Percentiles rank a stretch among this genome's conserved stretches.
These are phyloP conservation scores for Drosophila eohydei DNA, from an alignment of 2,888 invertebrate species.

Conservation along the genomic window DNA sequence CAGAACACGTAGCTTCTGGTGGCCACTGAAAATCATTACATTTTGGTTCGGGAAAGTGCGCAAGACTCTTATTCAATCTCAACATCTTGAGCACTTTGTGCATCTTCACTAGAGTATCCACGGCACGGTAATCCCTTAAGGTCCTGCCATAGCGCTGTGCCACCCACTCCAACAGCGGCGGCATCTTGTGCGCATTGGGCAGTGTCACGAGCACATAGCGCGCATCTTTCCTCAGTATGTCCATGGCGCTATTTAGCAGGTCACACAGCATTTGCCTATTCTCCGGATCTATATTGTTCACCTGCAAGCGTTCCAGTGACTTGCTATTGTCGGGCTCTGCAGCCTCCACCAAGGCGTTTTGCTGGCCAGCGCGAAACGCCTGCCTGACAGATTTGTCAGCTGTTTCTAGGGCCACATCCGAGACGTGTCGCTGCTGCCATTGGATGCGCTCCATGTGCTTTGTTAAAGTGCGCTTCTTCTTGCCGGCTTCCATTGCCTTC, in stretches of 20 bases:
- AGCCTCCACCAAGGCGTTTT: no score
- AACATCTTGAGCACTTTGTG: slow-evolving; percentile 18
- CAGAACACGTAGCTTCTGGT: not conserved
- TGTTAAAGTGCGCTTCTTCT: not conserved
- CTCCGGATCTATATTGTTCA: slow-evolving; percentile 60
- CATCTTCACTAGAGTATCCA: no score
- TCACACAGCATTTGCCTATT: slow-evolving; percentile 41
- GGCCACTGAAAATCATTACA: not conserved
- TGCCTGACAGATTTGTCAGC: slow-evolving; percentile 24
- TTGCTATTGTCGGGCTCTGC: not conserved
- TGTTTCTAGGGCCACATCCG: not conserved
- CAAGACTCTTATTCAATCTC: rapidly evolving
- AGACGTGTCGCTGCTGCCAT: not conserved
- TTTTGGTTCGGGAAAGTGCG: not conserved
- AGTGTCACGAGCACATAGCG: slow-evolving; percentile 73
- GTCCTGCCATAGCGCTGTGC: slow-evolving; percentile 65
- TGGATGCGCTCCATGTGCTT: not conserved
- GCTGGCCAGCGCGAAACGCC: not conserved
- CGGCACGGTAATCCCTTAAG: slow-evolving; percentile 15
- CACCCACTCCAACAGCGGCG: slow-evolving; percentile 69
- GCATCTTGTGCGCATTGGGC: slow-evolving; percentile 71
- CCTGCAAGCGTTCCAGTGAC: not conserved
- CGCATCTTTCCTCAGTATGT: slow-evolving; percentile 55
- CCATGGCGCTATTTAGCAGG: slow-evolving; percentile 56
- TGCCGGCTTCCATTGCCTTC: not conserved